Conservation (phyloP, 2,888 invertebrate species). For the Onthophagus sagittarius region DNA sequence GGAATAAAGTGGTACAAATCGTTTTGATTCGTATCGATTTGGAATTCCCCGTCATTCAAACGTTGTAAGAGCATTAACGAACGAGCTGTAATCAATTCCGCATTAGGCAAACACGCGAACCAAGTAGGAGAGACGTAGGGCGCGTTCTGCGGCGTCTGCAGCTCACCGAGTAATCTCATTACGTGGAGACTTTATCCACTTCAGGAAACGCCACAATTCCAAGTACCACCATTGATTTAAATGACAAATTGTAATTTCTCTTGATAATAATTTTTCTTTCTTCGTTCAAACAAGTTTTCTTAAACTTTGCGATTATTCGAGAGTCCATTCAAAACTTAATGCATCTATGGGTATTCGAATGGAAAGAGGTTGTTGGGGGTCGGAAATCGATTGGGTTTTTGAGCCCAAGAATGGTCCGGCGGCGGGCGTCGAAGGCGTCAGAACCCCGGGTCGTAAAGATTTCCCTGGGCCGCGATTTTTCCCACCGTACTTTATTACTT, state of each 20-base stretch:
- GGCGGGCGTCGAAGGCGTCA: conserved; percentile 20
- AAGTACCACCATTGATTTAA: neutral
- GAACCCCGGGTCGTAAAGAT: conserved; percentile 33
- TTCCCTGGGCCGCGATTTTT: conserved; percentile 32
- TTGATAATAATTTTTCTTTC: too few relatives aligned
- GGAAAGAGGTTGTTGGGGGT: neutral
- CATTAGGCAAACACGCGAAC: neutral
- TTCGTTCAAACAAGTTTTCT: too few relatives aligned
- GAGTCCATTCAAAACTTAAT: neutral
- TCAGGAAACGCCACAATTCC: neutral
- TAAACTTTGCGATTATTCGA: neutral
- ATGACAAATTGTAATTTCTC: neutral
- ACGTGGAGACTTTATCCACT: neutral
- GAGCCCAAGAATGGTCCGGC: neutral
- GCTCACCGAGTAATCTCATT: neutral
- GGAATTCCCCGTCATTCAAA: neutral
- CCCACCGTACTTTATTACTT: conserved; percentile 31
- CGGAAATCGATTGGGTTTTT: neutral
- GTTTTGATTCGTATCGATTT: neutral
- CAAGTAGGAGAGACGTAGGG: neutral
- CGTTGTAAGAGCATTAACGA: neutral
- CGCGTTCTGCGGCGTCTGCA: neutral
- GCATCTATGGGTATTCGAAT: neutral
- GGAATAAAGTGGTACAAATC: neutral
- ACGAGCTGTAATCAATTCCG: neutral